A percentile compares a stretch with the other conserved stretches of the same genome.
Conservation (phyloP, 2,113 vertebrate species). For the Casuarius casuarius region DNA sequence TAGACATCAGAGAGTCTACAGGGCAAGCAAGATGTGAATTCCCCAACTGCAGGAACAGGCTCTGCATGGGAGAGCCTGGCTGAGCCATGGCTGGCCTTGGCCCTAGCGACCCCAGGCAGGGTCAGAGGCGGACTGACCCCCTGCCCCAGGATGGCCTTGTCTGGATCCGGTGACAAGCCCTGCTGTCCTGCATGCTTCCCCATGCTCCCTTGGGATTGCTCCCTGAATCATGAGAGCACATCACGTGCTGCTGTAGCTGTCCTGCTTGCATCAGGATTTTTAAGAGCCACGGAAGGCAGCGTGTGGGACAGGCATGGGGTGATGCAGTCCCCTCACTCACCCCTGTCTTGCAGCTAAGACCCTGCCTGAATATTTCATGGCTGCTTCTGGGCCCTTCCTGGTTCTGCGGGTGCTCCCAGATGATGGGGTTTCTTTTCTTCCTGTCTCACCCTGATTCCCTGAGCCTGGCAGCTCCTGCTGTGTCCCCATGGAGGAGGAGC, state of each 20-base stretch:
- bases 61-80: no score
- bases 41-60: neutral
- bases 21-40: neutral
- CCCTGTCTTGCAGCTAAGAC: neutral
- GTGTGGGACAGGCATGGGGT: no score
- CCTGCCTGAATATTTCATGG: neutral
- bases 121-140: neutral
- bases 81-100: neutral
- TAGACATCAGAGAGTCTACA: neutral
- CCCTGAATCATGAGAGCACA: neutral
- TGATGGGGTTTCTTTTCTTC: rapidly evolving
- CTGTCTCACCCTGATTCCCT: rapidly evolving
- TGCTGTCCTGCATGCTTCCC: neutral
- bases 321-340: neutral
- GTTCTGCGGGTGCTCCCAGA: neutral
- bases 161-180: neutral
- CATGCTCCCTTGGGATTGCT: neutral
- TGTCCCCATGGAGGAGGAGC: no score
- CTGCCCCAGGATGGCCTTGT: neutral
- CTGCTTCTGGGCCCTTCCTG: neutral
- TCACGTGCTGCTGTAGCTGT: neutral
- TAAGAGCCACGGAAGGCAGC: neutral
- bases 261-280: neutral
- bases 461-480: neutral
- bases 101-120: neutral